Base-by-base conservation (phyloP, 2,113 vertebrate genomes). In the Zootoca vivipara region DNA sequence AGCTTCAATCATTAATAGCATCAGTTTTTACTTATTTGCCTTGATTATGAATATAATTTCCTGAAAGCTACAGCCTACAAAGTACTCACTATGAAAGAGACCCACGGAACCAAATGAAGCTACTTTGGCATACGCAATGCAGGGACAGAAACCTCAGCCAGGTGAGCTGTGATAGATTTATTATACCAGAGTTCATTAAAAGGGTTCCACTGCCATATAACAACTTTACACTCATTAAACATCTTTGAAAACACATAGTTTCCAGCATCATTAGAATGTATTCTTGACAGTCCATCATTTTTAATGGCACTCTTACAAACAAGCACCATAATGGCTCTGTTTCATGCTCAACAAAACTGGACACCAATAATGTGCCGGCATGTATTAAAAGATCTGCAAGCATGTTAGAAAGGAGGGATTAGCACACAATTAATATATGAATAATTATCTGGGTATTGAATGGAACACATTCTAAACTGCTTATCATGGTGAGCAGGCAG, bases 201-300 rank as follows among this genome's bases (percentile, higher is more conserved):
- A 95, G 93, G 94, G 86, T 92, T 95, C 92, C 92, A 91, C 20
- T 91, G 88, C 93, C 82, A 82, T 93, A 90, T 95, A 86, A 91
- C 95, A 95, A 93, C 92, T 90, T 91, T 93, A 91, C 87, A 94
- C 89, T 95, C 94, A 93, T 96, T 95, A 95, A 96, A 93, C 94
- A 93, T 88, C 94, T 95, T 96, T 94, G 89, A 87, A 91, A 94
- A 95, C 90, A 93, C 92, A 95, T 84, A 78, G 88, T 93, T 94
- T 95, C 91, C 91, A 84, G 83, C 90, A 94, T 94, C 92, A 58
- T 96, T 95, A 93, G 87, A 92, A 94, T 91, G 89, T 88, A 93
- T 92, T 93, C 93, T 93, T 96, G 96, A 96, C 95, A 96, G 94
- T 86, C 93, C 84, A 93, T 96, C 95, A 95, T 95, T 96, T 96